Conservation (phyloP, 2,113 vertebrate genomes). For the Arothron firmamentum region DNA sequence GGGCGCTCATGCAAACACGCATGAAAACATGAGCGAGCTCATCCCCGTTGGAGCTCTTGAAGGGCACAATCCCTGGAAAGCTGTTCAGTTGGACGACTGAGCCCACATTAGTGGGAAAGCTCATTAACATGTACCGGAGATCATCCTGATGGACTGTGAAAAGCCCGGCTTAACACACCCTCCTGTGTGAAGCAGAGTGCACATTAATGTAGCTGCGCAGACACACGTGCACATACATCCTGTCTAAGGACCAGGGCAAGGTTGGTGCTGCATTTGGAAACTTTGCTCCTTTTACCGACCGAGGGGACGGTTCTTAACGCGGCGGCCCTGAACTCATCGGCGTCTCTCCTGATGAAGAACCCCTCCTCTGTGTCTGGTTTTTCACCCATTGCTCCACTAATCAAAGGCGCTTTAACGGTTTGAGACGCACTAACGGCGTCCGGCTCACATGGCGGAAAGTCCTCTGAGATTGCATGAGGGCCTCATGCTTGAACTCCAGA, state of each 20-base stretch:
- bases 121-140: constrained; percentile 63
- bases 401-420: constrained; percentile 5
- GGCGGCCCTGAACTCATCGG: constrained; percentile 1
- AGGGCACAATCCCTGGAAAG: constrained; percentile 58
- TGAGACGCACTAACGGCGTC: constrained; percentile 6
- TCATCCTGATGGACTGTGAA: constrained; percentile 68
- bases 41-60: constrained; percentile 15
- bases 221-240: constrained; percentile 13
- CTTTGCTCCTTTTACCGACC: too few species aligned
- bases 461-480: constrained; percentile 1
- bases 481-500: constrained; percentile 30
- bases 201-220: constrained; percentile 37
- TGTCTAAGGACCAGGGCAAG: too few species aligned
- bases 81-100: constrained; percentile 56
- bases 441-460: constrained; percentile 1
- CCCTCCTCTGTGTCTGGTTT: not conserved
- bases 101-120: constrained; percentile 62
- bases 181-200: constrained; percentile 40
- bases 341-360: not conserved
- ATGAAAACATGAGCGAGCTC: not conserved
- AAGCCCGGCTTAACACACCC: constrained; percentile 67
- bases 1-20: constrained; percentile 8
- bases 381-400: not conserved
- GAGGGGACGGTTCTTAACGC: not conserved
- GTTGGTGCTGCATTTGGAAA: too few species aligned